Evolutionary conservation across 2,113 vertebrate species (phyloP).

Genomic region (Gallinago media): DNA sequence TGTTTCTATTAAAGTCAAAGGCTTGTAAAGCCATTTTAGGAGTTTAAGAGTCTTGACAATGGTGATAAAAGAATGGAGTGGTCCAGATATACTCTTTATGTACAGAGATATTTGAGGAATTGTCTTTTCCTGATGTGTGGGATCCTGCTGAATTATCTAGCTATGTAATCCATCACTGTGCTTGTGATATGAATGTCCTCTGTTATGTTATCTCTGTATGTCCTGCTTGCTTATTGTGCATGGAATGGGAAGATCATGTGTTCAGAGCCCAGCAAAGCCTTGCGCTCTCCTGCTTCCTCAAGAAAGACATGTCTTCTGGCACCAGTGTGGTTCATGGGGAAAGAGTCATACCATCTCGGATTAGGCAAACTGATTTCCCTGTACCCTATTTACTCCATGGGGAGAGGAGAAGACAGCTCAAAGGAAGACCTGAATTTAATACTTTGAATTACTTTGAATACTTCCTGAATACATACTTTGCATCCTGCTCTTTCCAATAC

Average conservation of each 20-base stretch:
- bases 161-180: fast-evolving
- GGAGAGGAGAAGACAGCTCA: not conserved
- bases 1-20: not conserved
- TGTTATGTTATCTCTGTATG: not conserved
- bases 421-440: not conserved
- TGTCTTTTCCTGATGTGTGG: not conserved
- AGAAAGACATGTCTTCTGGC: not conserved
- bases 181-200: not conserved
- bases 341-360: not conserved
- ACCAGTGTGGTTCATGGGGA: not conserved
- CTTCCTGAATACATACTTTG: not conserved
- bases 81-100: not conserved
- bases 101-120: not conserved
- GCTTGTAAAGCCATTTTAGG: not conserved
- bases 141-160: not conserved
- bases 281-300: not conserved
- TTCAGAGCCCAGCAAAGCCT: not conserved
- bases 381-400: not conserved
- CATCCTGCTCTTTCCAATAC: not conserved
- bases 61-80: not conserved
- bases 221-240: not conserved
- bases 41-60: not conserved
- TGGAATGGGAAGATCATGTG: not conserved
- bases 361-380: not conserved
- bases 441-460: not conserved